A percentile compares a stretch with the other conserved stretches of the same genome.
Conservation (phyloP, 2,113 vertebrate species). For the Lepus timidus region DNA sequence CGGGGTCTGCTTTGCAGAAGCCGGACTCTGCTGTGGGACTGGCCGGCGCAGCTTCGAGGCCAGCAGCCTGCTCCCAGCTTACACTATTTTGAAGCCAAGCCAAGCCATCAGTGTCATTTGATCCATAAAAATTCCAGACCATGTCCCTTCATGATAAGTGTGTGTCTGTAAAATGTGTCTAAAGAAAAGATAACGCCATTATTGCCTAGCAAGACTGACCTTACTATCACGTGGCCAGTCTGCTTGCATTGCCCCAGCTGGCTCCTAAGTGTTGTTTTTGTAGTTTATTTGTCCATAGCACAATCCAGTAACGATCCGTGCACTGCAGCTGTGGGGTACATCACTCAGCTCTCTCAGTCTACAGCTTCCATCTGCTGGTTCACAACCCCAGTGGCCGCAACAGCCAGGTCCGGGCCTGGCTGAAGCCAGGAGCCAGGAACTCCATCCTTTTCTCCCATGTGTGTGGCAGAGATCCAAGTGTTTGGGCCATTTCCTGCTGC, state of each 20-base stretch:
- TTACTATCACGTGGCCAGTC: not conserved
- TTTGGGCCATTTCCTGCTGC: too few species aligned
- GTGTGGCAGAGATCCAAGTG: too few species aligned
- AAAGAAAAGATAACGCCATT: not conserved
- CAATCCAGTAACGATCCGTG: not conserved
- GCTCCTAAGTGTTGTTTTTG: not conserved
- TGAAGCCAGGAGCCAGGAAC: too few species aligned
- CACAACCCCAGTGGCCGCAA: too few species aligned
- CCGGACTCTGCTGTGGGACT: too few species aligned
- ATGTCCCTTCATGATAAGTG: not conserved
- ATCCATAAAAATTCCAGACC: not conserved
- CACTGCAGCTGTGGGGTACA: not conserved
- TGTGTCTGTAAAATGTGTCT: not conserved
- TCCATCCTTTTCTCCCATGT: too few species aligned
- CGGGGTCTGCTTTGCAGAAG: too few species aligned
- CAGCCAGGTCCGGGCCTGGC: too few species aligned
- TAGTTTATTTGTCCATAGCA: not conserved
- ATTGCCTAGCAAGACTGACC: not conserved
- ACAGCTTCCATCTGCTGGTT: not conserved
- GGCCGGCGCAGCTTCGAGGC: too few species aligned
- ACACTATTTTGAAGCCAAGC: not conserved
- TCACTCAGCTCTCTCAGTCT: not conserved
- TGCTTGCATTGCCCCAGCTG: not conserved
- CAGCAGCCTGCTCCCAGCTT: too few species aligned
- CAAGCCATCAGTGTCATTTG: not conserved